These are phyloP conservation scores for Otus sunia DNA, from an alignment of 2,113 vertebrate species.

Conservation along the genomic window DNA sequence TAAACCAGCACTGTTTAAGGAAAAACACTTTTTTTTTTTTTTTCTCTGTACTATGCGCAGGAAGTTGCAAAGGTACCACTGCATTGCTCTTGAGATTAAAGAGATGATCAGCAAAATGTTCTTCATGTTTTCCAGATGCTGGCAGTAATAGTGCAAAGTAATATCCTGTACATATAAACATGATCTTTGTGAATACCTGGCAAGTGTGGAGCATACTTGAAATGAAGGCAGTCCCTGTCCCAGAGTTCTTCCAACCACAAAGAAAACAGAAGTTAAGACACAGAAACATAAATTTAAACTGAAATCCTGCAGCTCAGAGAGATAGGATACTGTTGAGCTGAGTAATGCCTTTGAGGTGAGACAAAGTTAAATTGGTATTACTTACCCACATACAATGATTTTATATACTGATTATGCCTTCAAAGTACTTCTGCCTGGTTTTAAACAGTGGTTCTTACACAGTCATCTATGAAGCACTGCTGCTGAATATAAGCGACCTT, in stretches of 20 bases:
- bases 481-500: neutral
- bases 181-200: neutral
- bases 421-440: neutral
- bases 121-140: neutral
- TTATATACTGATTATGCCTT: neutral
- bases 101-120: neutral
- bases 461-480: neutral
- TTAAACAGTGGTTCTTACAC: neutral
- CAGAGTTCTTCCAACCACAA: neutral
- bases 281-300: neutral
- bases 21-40: neutral
- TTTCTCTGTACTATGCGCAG: neutral
- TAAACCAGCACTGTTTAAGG: neutral
- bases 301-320: neutral
- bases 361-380: neutral
- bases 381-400: neutral
- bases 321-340: neutral
- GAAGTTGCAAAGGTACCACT: neutral
- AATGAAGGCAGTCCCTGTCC: neutral
- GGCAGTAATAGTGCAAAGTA: neutral
- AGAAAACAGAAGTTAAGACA: neutral
- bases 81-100: neutral
- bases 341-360: neutral
- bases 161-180: neutral
- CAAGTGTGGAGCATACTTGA: neutral